phyloP scores from a whole-genome alignment of 2,113 vertebrate species.

The Craseonycteris thonglongyai region DNA sequence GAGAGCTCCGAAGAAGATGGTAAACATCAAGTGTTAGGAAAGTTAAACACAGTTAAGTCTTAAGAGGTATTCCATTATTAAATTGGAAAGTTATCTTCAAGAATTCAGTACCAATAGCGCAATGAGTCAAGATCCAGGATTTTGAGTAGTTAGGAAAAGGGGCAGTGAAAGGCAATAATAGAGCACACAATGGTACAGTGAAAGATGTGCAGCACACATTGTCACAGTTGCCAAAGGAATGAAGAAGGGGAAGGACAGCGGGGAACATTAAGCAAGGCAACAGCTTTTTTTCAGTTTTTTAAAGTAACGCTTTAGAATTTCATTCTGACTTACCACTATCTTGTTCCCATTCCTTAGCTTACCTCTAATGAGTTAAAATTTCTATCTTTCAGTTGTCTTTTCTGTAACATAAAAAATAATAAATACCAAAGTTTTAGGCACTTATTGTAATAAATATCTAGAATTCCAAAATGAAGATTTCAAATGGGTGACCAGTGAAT shows the following conservation, averaged over 20 bases:
- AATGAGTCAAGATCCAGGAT: not conserved
- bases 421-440: conserved; percentile 2
- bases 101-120: not conserved
- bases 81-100: not conserved
- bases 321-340: conserved; percentile 15
- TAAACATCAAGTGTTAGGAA: not conserved
- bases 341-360: conserved; percentile 22
- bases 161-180: not conserved
- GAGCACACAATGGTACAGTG: no score
- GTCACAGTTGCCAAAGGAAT: not conserved
- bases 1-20: not conserved
- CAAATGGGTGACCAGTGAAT: not conserved
- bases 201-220: not conserved
- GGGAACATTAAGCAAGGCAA: not conserved
- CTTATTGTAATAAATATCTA: not conserved
- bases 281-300: not conserved
- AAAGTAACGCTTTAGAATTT: not conserved
- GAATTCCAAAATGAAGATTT: conserved; percentile 4
- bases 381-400: conserved; percentile 41
- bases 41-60: not conserved
- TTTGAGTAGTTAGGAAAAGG: not conserved
- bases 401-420: conserved; percentile 24
- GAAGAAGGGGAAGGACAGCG: not conserved
- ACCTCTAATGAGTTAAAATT: conserved; percentile 33
- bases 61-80: not conserved